Percentiles rank a stretch among this genome's conserved stretches.
Conservation (phyloP, 2,797 vertebrate species). For the Sebastes minor region DNA sequence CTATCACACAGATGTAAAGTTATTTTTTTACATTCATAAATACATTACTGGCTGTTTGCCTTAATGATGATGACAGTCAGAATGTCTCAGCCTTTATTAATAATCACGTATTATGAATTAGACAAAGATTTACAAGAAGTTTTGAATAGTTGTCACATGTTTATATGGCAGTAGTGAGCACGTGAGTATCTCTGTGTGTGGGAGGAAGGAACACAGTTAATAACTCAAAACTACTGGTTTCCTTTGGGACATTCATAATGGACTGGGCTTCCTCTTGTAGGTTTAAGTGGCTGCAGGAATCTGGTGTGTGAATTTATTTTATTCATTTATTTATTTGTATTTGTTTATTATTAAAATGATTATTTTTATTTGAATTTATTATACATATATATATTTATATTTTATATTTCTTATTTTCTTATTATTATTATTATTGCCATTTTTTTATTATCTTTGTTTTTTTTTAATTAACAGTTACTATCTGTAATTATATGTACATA, state of each 20-base stretch:
- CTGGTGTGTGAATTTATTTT: too few species aligned
- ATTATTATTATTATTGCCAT: too few species aligned
- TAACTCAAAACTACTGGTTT: slow-evolving; percentile 37
- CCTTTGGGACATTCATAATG: slow-evolving; percentile 49
- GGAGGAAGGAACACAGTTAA: slow-evolving; percentile 6
- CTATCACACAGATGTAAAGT: neutral
- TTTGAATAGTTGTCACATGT: neutral
- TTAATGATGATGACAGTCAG: neutral
- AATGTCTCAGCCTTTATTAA: neutral
- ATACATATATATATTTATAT: too few species aligned
- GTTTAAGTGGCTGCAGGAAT: slow-evolving; percentile 44
- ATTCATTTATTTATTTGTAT: too few species aligned
- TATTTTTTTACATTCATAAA: neutral
- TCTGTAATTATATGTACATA: too few species aligned
- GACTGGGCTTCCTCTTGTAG: slow-evolving; percentile 30
- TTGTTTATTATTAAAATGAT: too few species aligned
- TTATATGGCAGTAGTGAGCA: neutral
- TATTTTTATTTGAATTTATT: too few species aligned
- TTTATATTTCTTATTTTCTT: neutral
- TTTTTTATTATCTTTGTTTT: too few species aligned
- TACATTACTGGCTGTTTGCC: neutral
- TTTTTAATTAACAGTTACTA: too few species aligned
- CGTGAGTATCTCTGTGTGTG: neutral
- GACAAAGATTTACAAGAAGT: too few species aligned
- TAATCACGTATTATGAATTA: too few species aligned